phyloP scores from a whole-genome alignment of 2,797 vertebrate species.

The Lerista edwardsae region DNA sequence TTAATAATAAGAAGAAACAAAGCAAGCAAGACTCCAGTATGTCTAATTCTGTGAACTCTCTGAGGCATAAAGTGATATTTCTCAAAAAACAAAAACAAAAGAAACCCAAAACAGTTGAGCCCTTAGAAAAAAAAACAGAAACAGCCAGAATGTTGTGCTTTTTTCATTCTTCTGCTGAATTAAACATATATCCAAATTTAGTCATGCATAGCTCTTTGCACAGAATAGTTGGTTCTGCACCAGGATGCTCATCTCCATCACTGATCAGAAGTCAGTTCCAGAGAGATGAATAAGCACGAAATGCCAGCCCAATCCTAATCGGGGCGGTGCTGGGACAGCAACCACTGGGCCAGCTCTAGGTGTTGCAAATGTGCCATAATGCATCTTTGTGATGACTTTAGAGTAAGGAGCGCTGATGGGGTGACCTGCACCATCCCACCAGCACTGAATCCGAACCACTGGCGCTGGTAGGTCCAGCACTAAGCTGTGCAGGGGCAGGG shows the following conservation, averaged over 20 bases:
- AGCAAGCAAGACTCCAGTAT: slow-evolving; percentile 54
- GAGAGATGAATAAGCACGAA: background rate
- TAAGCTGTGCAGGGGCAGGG: too few relatives aligned
- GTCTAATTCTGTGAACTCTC: slow-evolving; percentile 52
- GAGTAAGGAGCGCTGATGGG: too few relatives aligned
- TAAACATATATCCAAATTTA: background rate
- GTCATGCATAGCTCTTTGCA: background rate
- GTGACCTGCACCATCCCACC: too few relatives aligned
- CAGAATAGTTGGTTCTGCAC: background rate
- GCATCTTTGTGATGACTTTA: too few relatives aligned
- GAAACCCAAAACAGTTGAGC: slow-evolving; percentile 28
- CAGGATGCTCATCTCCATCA: background rate
- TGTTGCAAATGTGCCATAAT: too few relatives aligned
- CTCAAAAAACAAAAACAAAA: slow-evolving; percentile 29
- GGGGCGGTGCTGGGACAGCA: too few relatives aligned
- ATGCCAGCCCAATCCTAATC: too few relatives aligned
- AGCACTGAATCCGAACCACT: too few relatives aligned
- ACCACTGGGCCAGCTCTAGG: too few relatives aligned
- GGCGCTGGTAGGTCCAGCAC: too few relatives aligned
- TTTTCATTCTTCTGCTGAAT: background rate
- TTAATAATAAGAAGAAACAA: slow-evolving; percentile 64
- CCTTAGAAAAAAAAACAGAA: background rate
- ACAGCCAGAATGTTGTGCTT: background rate
- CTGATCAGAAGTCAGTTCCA: background rate
- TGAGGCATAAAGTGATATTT: slow-evolving; percentile 57